Evolutionary conservation across 2,888 invertebrate genomes (phyloP).

Genomic region (Dolichopus griseipennis): DNA sequence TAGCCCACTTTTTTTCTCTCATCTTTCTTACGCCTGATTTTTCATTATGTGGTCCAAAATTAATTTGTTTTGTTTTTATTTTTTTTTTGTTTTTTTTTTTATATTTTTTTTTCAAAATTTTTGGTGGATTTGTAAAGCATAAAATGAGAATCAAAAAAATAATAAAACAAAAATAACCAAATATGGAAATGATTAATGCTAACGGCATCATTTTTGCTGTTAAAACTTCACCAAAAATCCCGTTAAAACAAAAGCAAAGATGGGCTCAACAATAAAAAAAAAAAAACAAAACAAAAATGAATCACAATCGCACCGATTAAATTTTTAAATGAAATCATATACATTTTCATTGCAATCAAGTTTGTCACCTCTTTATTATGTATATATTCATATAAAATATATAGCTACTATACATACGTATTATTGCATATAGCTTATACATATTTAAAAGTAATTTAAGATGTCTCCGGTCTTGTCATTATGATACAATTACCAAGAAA

Average conservation of each 20-base stretch:
- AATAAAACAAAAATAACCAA: not conserved
- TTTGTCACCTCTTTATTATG: too few species aligned
- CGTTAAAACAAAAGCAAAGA: not conserved
- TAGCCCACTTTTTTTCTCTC: not conserved
- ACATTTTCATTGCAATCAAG: not conserved
- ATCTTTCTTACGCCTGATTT: too few species aligned
- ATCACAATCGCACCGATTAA: too few species aligned
- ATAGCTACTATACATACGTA: too few species aligned
- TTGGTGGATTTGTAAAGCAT: not conserved
- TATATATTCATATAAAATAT: too few species aligned
- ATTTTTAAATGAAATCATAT: not conserved
- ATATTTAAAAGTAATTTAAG: too few species aligned
- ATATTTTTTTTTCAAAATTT: not conserved
- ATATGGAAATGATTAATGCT: slow-evolving; percentile 1
- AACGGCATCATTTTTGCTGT: not conserved
- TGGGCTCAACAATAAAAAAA: not conserved
- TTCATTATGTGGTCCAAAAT: not conserved
- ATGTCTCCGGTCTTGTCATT: too few species aligned
- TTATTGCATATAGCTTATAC: too few species aligned
- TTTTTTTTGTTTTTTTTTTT: not conserved
- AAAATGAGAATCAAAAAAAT: not conserved
- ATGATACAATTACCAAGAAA: too few species aligned
- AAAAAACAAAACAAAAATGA: not conserved
- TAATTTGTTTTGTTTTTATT: not conserved
- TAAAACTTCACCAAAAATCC: too few species aligned